Conservation (phyloP, 2,113 vertebrate genomes). For the Tamias sibiricus region DNA sequence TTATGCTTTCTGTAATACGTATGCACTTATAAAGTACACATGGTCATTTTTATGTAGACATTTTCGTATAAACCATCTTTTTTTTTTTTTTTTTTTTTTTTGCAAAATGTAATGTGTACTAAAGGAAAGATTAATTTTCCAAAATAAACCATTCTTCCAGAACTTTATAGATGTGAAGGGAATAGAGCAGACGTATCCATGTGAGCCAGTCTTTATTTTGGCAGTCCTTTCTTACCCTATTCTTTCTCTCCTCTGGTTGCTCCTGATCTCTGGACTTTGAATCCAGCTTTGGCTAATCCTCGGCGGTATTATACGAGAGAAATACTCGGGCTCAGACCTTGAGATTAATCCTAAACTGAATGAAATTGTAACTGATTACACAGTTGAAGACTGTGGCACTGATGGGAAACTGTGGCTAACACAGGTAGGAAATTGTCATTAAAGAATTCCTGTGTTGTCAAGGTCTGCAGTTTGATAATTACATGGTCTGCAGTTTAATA, state of each 20-base stretch:
- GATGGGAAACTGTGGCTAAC: background rate
- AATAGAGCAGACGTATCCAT: background rate
- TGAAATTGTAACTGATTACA: constrained; percentile 37
- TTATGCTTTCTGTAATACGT: constrained; percentile 27
- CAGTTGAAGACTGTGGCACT: background rate
- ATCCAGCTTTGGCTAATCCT: constrained; percentile 3
- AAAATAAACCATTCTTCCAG: constrained; percentile 51
- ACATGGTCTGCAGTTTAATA: background rate
- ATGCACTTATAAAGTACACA: constrained; percentile 17
- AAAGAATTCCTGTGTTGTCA: background rate
- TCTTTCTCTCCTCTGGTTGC: background rate
- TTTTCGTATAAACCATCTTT: constrained; percentile 33
- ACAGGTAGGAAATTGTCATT: background rate
- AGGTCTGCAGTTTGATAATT: background rate
- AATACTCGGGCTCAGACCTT: background rate
- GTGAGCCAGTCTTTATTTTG: background rate
- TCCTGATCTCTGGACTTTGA: background rate
- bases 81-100: background rate
- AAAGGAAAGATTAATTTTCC: constrained; percentile 63
- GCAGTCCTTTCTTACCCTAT: background rate
- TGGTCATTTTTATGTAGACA: constrained; percentile 34
- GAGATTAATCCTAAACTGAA: background rate
- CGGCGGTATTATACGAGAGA: background rate
- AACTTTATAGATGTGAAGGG: constrained; percentile 21
- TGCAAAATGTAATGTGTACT: constrained; percentile 24